Evolutionary conservation across 2,113 vertebrate species (phyloP).

Genomic region (Xenus cinereus): DNA sequence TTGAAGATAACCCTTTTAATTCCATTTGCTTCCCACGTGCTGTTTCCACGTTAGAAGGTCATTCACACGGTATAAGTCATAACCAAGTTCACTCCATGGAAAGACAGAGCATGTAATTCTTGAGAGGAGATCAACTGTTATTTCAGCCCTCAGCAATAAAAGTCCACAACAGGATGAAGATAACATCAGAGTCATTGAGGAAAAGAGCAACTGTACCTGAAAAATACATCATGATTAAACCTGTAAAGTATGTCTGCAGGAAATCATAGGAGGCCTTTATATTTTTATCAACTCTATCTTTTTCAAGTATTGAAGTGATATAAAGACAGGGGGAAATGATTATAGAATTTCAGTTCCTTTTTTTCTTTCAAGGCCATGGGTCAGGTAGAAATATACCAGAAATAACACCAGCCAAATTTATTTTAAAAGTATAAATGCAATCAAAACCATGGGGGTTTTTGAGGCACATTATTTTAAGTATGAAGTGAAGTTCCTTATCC

Average conservation of each 20-base stretch:
- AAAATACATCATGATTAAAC: conserved; percentile 44
- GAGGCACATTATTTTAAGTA: background rate
- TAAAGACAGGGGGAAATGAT: conserved; percentile 23
- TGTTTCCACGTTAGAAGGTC: background rate
- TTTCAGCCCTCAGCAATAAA: background rate
- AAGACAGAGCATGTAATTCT: conserved; percentile 50
- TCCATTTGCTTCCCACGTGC: background rate
- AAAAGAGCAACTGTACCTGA: conserved; percentile 36
- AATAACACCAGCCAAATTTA: background rate
- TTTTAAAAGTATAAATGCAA: background rate
- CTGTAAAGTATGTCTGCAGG: conserved; percentile 36
- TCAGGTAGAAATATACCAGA: background rate
- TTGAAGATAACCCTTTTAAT: background rate
- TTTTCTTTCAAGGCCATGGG: conserved; percentile 3
- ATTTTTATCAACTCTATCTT: conserved; percentile 51
- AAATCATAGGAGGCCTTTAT: conserved; percentile 29
- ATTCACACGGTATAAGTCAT: conserved; percentile 13
- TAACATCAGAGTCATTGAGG: conserved; percentile 41
- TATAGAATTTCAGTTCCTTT: conserved; percentile 27
- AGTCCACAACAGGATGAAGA: conserved; percentile 23
- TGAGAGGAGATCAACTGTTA: conserved; percentile 38
- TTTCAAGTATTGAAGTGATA: background rate
- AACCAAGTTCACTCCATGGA: background rate
- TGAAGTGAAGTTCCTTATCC: background rate
- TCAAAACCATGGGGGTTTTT: background rate